Evolutionary conservation across 2,797 vertebrate genomes (phyloP).

Genomic region (Gymnoscopelus braueri): DNA sequence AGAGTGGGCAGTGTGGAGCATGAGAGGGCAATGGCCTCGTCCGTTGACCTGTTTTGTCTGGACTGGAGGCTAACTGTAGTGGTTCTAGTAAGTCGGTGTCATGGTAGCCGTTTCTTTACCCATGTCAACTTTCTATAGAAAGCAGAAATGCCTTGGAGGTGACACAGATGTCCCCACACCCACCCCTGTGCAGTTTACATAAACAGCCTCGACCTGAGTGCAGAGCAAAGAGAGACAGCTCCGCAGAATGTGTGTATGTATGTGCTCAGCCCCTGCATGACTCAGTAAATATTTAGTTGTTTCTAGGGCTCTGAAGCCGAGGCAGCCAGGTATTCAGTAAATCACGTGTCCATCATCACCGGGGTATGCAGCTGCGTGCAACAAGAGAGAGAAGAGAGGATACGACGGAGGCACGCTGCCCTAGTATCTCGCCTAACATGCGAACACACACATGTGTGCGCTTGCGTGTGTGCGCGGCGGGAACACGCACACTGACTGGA

Average conservation of each 20-base stretch:
- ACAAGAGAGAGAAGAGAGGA: slow-evolving; percentile 31
- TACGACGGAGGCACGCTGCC: slow-evolving; percentile 8
- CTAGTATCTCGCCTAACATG: slow-evolving; percentile 21
- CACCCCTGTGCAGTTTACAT: slow-evolving; percentile 38
- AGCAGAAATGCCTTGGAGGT: slow-evolving; percentile 3
- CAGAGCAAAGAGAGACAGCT: slow-evolving; percentile 25
- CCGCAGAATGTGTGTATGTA: not conserved
- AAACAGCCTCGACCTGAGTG: slow-evolving; percentile 44
- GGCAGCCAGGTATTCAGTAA: slow-evolving; percentile 39
- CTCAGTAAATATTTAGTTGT: slow-evolving; percentile 68
- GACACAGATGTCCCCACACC: slow-evolving; percentile 22
- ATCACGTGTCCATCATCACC: slow-evolving; percentile 68
- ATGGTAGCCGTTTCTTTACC: too few relatives aligned
- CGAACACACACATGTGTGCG: not conserved
- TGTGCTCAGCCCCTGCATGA: slow-evolving; percentile 22
- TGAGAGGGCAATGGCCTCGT: too few relatives aligned
- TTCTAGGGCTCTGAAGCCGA: slow-evolving; percentile 55
- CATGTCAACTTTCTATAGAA: too few relatives aligned
- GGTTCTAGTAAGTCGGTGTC: too few relatives aligned
- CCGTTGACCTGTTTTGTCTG: too few relatives aligned
- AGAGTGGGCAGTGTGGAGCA: too few relatives aligned
- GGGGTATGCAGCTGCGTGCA: slow-evolving; percentile 73
- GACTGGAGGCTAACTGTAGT: too few relatives aligned
- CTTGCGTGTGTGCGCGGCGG: not conserved
- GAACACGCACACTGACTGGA: slow-evolving; percentile 39